Evolutionary conservation across 1,140 invertebrate genomes (phyloP).

Genomic region (Heterodera schachtii): DNA sequence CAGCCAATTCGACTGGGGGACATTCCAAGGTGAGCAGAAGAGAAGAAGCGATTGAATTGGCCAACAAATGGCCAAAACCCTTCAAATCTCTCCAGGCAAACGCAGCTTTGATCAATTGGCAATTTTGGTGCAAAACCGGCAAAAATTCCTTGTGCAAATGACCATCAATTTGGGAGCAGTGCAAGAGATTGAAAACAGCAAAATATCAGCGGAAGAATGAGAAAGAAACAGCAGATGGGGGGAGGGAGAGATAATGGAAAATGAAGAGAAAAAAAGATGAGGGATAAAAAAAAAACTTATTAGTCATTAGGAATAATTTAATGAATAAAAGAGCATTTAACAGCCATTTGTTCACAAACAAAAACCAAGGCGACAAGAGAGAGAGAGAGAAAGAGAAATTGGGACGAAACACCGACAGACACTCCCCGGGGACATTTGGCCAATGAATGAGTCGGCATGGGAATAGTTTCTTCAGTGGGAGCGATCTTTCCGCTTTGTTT

Average conservation of each 20-base stretch:
- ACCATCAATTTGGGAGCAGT: constrained; percentile 55
- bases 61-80: neutral
- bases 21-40: constrained; percentile 21
- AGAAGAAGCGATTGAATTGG: neutral
- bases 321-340: too few relatives aligned
- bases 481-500: too few relatives aligned
- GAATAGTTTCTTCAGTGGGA: too few relatives aligned
- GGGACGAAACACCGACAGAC: too few relatives aligned
- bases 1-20: constrained; percentile 38
- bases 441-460: too few relatives aligned
- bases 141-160: constrained; percentile 56
- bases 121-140: constrained; percentile 54
- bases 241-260: neutral
- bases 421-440: too few relatives aligned
- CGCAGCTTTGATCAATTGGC: constrained; percentile 56
- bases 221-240: too few relatives aligned
- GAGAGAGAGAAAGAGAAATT: too few relatives aligned
- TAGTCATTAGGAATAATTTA: constrained; percentile 21
- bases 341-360: too few relatives aligned
- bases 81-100: constrained; percentile 35
- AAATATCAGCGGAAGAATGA: neutral
- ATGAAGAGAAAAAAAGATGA: neutral
- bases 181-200: constrained; percentile 30
- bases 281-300: neutral
- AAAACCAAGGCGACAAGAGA: too few relatives aligned